Evolutionary conservation across 2,888 invertebrate genomes (phyloP).

Genomic region (Tenthredo mesomela): DNA sequence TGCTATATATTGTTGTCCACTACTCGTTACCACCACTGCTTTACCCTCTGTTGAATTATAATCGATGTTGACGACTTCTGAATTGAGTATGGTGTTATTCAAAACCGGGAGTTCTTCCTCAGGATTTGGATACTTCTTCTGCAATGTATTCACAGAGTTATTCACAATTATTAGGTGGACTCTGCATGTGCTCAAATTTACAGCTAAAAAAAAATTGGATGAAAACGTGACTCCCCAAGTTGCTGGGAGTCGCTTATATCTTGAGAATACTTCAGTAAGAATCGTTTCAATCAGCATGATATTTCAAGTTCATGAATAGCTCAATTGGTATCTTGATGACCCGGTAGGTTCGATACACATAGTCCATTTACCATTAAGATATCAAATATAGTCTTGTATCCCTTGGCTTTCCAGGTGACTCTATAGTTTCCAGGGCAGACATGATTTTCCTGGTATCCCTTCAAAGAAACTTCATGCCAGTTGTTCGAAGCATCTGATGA

Average conservation of each 20-base stretch:
- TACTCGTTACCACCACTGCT: slow-evolving; percentile 61
- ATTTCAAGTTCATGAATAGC: background rate
- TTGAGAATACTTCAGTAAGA: background rate
- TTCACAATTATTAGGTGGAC: background rate
- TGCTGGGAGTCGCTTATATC: background rate
- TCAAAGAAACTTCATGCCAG: slow-evolving; percentile 61
- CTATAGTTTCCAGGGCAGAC: slow-evolving; percentile 58
- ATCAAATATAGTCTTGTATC: slow-evolving; percentile 68
- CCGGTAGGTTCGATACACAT: background rate
- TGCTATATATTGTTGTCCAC: slow-evolving; percentile 79
- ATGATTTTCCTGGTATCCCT: slow-evolving; percentile 20
- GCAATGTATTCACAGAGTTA: slow-evolving; percentile 24
- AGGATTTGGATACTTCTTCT: slow-evolving; percentile 71
- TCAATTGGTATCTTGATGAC: background rate
- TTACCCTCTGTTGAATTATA: slow-evolving; percentile 60
- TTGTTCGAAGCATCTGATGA: slow-evolving; percentile 58
- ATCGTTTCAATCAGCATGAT: background rate
- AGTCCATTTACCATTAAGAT: slow-evolving; percentile 66
- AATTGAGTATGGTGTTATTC: slow-evolving; percentile 66
- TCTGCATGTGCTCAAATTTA: background rate
- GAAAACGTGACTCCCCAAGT: background rate
- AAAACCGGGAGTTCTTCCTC: slow-evolving; percentile 68
- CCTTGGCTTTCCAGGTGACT: slow-evolving; percentile 69
- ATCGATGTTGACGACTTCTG: slow-evolving; percentile 67
- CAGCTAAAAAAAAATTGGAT: background rate